Conservation (phyloP, 2,888 invertebrate genomes). For the Sesia apiformis region DNA sequence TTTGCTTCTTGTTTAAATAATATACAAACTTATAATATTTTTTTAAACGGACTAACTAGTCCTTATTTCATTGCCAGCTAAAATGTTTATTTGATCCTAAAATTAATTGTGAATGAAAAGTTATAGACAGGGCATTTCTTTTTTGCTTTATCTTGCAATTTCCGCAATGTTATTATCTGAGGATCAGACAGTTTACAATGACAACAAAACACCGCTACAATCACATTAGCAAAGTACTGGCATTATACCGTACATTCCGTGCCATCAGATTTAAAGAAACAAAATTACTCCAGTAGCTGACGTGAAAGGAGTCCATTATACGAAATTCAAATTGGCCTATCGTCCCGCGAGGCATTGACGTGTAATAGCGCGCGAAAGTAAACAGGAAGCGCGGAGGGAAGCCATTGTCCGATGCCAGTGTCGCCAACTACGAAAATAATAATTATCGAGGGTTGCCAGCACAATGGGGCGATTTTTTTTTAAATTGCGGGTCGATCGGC, state of each 20-base stretch:
- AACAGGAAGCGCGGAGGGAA: constrained; percentile 66
- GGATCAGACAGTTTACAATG: background rate
- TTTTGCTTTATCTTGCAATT: no score
- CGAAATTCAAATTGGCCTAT: constrained; percentile 70
- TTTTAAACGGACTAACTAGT: no score
- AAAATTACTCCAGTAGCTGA: constrained; percentile 50
- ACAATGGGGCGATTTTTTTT: constrained; percentile 53
- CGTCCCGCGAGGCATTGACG: constrained; percentile 61
- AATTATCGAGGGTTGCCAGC: constrained; percentile 65
- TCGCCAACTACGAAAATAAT: constrained; percentile 74
- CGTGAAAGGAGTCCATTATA: constrained; percentile 56
- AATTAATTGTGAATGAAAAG: no score
- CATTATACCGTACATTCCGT: constrained; percentile 12
- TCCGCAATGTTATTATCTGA: no score
- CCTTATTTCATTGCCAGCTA: no score
- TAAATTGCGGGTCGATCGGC: constrained; percentile 66
- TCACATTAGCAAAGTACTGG: constrained; percentile 7
- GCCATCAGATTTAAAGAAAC: constrained; percentile 27
- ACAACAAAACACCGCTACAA: constrained; percentile 1
- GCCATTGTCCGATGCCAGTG: constrained; percentile 61
- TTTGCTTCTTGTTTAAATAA: no score
- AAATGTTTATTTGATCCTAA: no score
- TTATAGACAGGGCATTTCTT: no score
- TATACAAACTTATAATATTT: no score
- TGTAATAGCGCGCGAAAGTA: constrained; percentile 73